phyloP scores from a whole-genome alignment of 2,113 vertebrate genomes.

The Anolis sagrei region DNA sequence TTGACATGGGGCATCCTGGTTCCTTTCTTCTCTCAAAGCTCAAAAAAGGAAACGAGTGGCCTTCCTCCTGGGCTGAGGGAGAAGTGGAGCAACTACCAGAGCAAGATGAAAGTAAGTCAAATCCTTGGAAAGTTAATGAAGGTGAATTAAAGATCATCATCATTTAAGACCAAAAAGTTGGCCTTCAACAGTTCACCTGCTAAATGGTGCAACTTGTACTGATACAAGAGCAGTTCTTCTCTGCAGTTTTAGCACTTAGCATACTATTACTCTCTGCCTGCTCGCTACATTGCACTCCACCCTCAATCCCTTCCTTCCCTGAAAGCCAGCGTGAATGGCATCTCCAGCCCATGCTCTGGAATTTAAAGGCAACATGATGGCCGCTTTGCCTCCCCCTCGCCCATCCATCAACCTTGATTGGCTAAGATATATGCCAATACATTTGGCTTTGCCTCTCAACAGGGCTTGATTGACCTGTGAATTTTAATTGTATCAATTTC shows the following conservation, averaged over 20 bases:
- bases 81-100: neutral
- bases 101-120: constrained; percentile 35
- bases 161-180: neutral
- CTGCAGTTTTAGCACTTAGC: neutral
- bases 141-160: constrained; percentile 12
- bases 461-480: too few species aligned
- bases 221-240: neutral
- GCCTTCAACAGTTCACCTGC: neutral
- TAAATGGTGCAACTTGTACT: neutral
- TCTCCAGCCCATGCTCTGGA: too few species aligned
- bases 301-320: too few species aligned
- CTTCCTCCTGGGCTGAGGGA: neutral
- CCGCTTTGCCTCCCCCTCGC: too few species aligned
- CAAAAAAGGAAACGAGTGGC: neutral
- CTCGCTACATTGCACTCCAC: too few species aligned
- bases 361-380: too few species aligned
- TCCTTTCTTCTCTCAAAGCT: constrained; percentile 29
- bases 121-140: accelerated
- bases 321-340: too few species aligned
- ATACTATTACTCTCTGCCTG: too few species aligned
- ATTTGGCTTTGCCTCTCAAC: too few species aligned
- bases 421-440: too few species aligned
- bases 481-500: too few species aligned
- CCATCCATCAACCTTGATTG: too few species aligned
- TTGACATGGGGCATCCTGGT: neutral